phyloP scores from a whole-genome alignment of 2,888 invertebrate species.

The Leptarthrus brevirostris region DNA sequence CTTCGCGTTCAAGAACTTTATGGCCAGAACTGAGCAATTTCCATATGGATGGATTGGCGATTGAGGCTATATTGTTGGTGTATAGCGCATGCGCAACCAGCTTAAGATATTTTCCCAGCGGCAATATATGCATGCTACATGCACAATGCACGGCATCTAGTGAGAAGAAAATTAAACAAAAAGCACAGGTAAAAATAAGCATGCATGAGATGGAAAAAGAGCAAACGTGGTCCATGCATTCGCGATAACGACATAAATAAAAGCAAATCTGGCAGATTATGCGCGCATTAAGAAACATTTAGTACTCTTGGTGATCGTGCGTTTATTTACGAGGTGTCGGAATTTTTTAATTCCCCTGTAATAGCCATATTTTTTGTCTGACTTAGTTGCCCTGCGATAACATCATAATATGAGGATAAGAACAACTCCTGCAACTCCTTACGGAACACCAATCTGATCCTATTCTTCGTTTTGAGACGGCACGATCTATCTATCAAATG shows the following conservation, averaged over 20 bases:
- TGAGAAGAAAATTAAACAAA: constrained; percentile 6
- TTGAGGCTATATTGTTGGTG: background rate
- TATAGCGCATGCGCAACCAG: constrained; percentile 3
- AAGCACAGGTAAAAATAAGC: background rate
- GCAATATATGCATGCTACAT: background rate
- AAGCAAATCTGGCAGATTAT: constrained; percentile 5
- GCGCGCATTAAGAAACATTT: constrained; percentile 39
- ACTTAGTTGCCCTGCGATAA: background rate
- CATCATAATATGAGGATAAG: background rate
- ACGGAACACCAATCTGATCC: background rate
- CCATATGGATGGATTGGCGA: background rate
- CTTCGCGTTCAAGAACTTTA: constrained; percentile 2
- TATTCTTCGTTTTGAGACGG: background rate
- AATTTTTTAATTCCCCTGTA: constrained; percentile 30
- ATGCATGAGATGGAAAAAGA: background rate
- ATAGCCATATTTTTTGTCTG: constrained; percentile 30
- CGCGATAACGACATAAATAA: constrained; percentile 4
- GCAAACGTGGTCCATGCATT: background rate
- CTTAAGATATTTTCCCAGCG: constrained; percentile 7
- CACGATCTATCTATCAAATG: background rate
- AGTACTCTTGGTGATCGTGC: background rate
- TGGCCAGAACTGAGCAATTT: constrained; percentile 12
- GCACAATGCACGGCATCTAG: background rate
- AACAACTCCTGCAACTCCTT: background rate
- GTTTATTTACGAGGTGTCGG: constrained; percentile 29